Percentiles rank a stretch among this genome's conserved stretches.
These are phyloP conservation scores for Cichladusa arquata DNA, from an alignment of 2,113 vertebrate species.

Conservation along the genomic window DNA sequence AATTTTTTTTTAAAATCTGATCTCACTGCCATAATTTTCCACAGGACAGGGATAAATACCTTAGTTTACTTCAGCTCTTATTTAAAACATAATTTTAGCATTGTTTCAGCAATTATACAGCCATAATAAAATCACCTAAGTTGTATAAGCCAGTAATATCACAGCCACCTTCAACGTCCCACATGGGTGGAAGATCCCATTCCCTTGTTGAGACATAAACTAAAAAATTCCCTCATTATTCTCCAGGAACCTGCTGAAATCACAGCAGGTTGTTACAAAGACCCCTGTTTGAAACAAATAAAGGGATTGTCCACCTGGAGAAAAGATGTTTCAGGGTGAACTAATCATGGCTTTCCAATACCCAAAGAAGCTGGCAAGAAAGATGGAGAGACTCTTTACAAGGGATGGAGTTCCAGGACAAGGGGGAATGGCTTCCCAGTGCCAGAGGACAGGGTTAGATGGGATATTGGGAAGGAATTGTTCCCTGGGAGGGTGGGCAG, in stretches of 20 bases:
- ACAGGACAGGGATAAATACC: background rate
- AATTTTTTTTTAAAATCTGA: background rate
- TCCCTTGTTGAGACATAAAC: background rate
- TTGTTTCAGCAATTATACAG: background rate
- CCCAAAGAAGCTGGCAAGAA: background rate
- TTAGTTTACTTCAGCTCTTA: background rate
- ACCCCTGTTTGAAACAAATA: background rate
- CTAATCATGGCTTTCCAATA: background rate
- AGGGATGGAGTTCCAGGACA: background rate
- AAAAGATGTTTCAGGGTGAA: background rate
- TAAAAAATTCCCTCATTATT: background rate
- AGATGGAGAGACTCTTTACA: background rate
- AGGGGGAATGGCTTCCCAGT: fast-evolving
- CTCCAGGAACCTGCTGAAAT: background rate
- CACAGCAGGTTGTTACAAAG: background rate
- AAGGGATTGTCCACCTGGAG: background rate
- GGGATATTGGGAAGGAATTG: background rate
- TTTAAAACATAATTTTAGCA: background rate
- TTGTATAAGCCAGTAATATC: background rate
- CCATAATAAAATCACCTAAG: background rate
- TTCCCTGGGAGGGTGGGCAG: background rate
- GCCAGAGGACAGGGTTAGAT: background rate
- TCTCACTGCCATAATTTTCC: background rate
- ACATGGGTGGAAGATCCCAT: background rate
- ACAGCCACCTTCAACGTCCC: background rate